These are phyloP conservation scores for Diuraphis noxia DNA, from an alignment of 1,140 invertebrate genomes.

Conservation along the genomic window DNA sequence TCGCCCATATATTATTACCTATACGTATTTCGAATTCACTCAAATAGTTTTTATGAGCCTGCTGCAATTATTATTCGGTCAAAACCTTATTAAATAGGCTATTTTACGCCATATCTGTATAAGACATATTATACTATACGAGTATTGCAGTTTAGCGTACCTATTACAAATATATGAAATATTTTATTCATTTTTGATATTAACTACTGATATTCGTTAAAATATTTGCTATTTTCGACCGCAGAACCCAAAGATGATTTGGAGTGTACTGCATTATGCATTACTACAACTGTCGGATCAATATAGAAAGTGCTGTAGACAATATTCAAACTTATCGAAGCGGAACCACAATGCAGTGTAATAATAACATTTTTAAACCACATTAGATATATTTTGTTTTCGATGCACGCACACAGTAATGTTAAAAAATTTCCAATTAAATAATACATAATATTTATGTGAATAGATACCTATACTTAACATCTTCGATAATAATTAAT, in stretches of 20 bases:
- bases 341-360: neutral
- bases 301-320: neutral
- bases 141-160: neutral
- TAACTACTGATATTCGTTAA: neutral
- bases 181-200: constrained; percentile 19
- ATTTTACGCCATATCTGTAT: neutral
- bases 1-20: neutral
- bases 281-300: neutral
- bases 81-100: neutral
- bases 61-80: neutral
- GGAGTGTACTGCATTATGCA: neutral
- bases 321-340: constrained; percentile 6
- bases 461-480: neutral
- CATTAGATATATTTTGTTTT: neutral
- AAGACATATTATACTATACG: neutral
- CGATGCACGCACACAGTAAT: neutral
- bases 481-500: neutral
- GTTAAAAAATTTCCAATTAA: neutral
- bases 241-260: neutral
- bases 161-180: constrained; percentile 16
- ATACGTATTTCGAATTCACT: neutral
- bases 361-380: neutral
- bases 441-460: too few relatives aligned
- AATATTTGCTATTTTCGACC: constrained; percentile 16
- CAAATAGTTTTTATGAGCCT: neutral